phyloP scores from a whole-genome alignment of 2,888 invertebrate genomes.

The Exephanes ischioxanthus region DNA sequence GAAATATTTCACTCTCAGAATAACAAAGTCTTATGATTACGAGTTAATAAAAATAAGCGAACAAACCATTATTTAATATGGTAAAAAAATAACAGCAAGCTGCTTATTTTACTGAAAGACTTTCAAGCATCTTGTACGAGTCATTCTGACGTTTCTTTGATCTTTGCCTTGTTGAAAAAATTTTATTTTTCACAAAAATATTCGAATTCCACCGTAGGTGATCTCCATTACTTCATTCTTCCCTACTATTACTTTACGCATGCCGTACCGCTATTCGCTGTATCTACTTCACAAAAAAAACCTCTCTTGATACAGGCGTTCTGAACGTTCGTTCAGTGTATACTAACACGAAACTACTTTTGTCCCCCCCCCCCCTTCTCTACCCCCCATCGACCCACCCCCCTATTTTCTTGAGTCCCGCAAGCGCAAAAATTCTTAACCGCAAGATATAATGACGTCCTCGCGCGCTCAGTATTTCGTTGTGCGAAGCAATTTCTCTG shows the following conservation, averaged over 20 bases:
- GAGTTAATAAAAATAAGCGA: too few species aligned
- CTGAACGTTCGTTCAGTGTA: too few species aligned
- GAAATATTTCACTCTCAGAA: not conserved
- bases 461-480: conserved; percentile 43
- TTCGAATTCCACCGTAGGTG: not conserved
- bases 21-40: too few species aligned
- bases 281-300: not conserved
- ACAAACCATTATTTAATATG: too few species aligned
- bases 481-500: conserved; percentile 53
- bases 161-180: not conserved
- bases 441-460: conserved; percentile 49
- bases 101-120: not conserved
- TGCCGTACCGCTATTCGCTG: not conserved
- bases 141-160: not conserved
- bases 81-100: not conserved
- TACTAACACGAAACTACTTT: too few species aligned
- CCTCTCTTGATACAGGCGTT: too few species aligned
- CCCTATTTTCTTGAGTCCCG: not conserved
- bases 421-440: conserved; percentile 35
- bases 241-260: not conserved
- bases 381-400: not conserved
- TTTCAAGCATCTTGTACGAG: not conserved
- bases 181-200: not conserved
- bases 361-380: too few species aligned
- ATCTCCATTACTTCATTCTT: not conserved